phyloP scores from a whole-genome alignment of 2,888 invertebrate species.

The Aradus depressus region DNA sequence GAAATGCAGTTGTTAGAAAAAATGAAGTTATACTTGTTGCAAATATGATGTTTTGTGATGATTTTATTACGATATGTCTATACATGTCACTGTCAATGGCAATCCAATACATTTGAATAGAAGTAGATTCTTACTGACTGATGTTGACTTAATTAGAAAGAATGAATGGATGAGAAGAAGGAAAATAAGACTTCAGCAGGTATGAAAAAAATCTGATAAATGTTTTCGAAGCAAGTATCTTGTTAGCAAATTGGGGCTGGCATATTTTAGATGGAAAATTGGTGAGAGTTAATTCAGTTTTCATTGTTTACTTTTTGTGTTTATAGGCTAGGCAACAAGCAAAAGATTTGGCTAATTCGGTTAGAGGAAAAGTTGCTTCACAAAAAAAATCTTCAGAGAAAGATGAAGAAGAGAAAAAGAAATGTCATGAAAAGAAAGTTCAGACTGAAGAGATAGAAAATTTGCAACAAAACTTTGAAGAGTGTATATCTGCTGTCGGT shows the following conservation, averaged over 20 bases:
- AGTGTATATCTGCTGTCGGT: slow-evolving; percentile 43
- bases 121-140: slow-evolving; percentile 42
- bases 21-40: no score
- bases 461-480: slow-evolving; percentile 43
- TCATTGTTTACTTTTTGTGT: slow-evolving; percentile 19
- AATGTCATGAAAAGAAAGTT: slow-evolving; percentile 42
- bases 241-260: no score
- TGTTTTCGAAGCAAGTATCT: not conserved
- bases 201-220: slow-evolving; percentile 33
- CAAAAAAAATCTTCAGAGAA: slow-evolving; percentile 42
- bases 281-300: no score
- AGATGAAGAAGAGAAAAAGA: slow-evolving; percentile 41
- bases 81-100: slow-evolving; percentile 48
- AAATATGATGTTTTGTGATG: no score
- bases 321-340: slow-evolving; percentile 51
- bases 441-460: slow-evolving; percentile 42
- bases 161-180: slow-evolving; percentile 47
- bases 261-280: no score
- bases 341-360: slow-evolving; percentile 45
- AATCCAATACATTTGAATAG: slow-evolving; percentile 42
- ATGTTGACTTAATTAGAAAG: slow-evolving; percentile 43
- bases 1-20: no score
- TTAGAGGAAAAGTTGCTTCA: slow-evolving; percentile 44
- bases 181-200: slow-evolving; percentile 51
- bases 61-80: slow-evolving; percentile 41